Conservation (phyloP, 2,888 invertebrate genomes). For the Caenorhabditis doughertyi region DNA sequence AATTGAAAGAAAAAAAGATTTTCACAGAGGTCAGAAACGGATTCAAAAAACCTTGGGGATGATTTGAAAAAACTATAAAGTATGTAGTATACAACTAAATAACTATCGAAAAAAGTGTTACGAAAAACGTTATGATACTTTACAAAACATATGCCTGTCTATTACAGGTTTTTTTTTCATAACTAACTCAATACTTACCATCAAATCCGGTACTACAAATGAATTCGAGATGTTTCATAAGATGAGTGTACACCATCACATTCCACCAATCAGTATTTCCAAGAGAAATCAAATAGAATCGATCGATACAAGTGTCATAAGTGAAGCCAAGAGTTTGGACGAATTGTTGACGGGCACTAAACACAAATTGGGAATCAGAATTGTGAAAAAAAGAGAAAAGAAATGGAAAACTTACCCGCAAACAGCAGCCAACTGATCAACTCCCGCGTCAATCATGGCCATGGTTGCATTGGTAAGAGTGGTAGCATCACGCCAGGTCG, state of each 20-base stretch:
- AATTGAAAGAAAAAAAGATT: no score
- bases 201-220: slow-evolving; percentile 71
- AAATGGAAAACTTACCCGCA: slow-evolving; percentile 64
- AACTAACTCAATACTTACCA: slow-evolving; percentile 48
- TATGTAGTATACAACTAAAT: no score
- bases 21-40: no score
- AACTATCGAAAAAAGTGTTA: no score
- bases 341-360: slow-evolving; percentile 68
- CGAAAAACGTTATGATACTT: no score
- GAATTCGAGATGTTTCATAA: slow-evolving; percentile 71
- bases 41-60: no score
- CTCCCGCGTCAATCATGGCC: slow-evolving; percentile 54
- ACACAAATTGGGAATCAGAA: not conserved
- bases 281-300: slow-evolving; percentile 64
- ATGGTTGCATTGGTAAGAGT: slow-evolving; percentile 57
- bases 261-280: slow-evolving; percentile 67
- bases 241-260: slow-evolving; percentile 68
- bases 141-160: no score
- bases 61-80: no score
- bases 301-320: slow-evolving; percentile 67
- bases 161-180: no score
- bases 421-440: slow-evolving; percentile 60
- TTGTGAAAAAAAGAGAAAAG: no score
- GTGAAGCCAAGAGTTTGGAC: slow-evolving; percentile 61
- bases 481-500: slow-evolving; percentile 58